Evolutionary conservation across 2,797 vertebrate species (phyloP).

Genomic region (Pipistrellus pipistrellus): DNA sequence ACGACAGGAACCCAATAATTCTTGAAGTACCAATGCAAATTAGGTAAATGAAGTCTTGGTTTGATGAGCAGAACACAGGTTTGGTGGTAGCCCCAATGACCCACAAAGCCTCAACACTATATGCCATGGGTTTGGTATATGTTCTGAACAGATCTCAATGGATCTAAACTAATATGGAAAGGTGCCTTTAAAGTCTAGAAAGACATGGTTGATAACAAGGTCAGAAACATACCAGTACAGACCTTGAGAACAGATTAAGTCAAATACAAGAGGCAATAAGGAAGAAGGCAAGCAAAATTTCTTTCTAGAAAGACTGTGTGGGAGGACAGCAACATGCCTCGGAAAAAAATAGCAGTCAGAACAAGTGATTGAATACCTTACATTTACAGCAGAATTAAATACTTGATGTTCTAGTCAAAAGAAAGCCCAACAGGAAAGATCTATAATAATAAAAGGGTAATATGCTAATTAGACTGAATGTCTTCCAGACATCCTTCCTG

Average conservation of each 20-base stretch:
- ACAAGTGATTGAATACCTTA: background rate
- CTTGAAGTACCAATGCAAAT: background rate
- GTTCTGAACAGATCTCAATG: background rate
- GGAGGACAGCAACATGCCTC: background rate
- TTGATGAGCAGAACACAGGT: background rate
- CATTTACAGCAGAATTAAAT: constrained; percentile 48
- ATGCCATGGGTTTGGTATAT: background rate
- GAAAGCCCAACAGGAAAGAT: background rate
- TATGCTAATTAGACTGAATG: too few relatives aligned
- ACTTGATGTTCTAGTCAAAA: constrained; percentile 30
- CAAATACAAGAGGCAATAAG: background rate
- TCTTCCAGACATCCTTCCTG: too few relatives aligned
- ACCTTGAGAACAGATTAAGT: constrained; percentile 25
- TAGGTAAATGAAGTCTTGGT: constrained; percentile 26
- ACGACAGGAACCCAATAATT: background rate
- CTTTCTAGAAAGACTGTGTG: background rate
- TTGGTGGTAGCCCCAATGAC: background rate
- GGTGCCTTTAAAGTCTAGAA: background rate
- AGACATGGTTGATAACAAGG: background rate
- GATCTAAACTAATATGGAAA: background rate
- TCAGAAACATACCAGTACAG: background rate
- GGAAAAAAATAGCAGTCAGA: background rate
- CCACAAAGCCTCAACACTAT: background rate
- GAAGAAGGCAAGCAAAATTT: background rate
- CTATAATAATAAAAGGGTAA: too few relatives aligned